Evolutionary conservation across 2,113 vertebrate species (phyloP), one percentile per base, ranked within the genome.

Genomic region (Ursus arctos): DNA sequence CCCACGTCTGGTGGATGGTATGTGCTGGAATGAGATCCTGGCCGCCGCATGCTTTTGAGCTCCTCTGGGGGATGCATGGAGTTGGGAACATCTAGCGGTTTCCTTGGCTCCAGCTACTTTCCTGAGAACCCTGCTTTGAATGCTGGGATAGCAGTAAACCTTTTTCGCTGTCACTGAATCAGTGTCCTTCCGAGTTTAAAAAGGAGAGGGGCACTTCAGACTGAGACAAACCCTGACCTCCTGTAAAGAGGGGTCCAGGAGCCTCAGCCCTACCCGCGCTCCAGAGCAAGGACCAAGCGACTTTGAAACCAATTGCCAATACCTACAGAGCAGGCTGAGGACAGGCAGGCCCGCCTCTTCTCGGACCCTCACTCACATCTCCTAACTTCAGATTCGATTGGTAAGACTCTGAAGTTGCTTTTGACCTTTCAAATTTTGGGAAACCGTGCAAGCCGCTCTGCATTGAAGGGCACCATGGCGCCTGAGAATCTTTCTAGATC

Each of bases 101-200:
- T 97, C 97, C 95, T 97, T 97, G 97, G 96, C 97, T 97, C 97
- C 97, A 98, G 97, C 94, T 87, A 91, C 88, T 76, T 91, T 91
- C 91, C 79, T 4, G 8, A 98, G 91, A 88, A 72, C 36, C 72
- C 71, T 85, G 28, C 77, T 88, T 88, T 84, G 57, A 55, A 1
- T n/a, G 33, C 80, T 84, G 55, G n/a, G 72, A 80, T 1, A 40
- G 2, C 0, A 40, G 7, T 55, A 10, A 26, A 31, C 15, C n/a
- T 83, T 76, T 63, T 33, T 33, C 31, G 53, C 9, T 51, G 74
- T 76, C 55, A 83, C 43, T 55, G 18, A 19, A 77, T 74, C 53
- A n/a, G 49, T 28, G 28, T 11, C 72, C 96, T 84, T 77, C 1
- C 31, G 33, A 59, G 47, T 93, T 92, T 94, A 88, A 53, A 53